phyloP scores from a whole-genome alignment of 1,140 invertebrate species.

The Cyclargus thomasi region DNA sequence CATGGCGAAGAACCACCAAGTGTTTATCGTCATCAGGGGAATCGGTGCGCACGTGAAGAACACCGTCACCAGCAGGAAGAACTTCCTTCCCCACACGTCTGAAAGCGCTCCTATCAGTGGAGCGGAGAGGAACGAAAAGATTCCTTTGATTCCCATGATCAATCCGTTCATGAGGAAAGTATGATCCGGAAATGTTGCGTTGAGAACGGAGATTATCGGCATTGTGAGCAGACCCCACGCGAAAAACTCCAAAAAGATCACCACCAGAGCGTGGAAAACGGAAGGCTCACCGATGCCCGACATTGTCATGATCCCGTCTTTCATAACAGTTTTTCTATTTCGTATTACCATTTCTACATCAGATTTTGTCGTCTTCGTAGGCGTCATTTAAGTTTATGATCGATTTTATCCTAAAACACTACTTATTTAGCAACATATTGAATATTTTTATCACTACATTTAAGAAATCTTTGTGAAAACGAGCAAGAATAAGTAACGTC shows the following conservation, averaged over 20 bases:
- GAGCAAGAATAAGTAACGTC: conserved; percentile 63
- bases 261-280: conserved; percentile 97
- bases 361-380: conserved; percentile 71
- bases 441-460: conserved; percentile 64
- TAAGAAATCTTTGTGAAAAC: conserved; percentile 58
- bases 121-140: conserved; percentile 97
- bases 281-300: conserved; percentile 95
- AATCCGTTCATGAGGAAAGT: conserved; percentile 99
- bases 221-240: conserved; percentile 99
- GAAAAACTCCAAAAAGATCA: conserved; percentile 99
- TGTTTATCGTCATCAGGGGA: conserved; percentile 98
- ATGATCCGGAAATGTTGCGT: conserved; percentile 98
- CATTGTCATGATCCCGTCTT: conserved; percentile 74
- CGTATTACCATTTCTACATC: conserved; percentile 76
- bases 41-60: conserved; percentile 99
- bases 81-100: conserved; percentile 98
- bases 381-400: conserved; percentile 67
- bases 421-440: conserved; percentile 67
- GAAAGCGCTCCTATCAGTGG: conserved; percentile 97
- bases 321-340: conserved; percentile 73
- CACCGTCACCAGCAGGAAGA: conserved; percentile 98
- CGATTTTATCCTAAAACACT: conserved; percentile 49
- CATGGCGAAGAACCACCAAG: conserved; percentile 99
- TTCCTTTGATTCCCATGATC: conserved; percentile 98
- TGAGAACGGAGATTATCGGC: conserved; percentile 97